Evolutionary conservation across 2,888 invertebrate genomes (phyloP), one percentile per base, ranked within the genome.

Genomic region (Sarcophaga caerulescens): DNA sequence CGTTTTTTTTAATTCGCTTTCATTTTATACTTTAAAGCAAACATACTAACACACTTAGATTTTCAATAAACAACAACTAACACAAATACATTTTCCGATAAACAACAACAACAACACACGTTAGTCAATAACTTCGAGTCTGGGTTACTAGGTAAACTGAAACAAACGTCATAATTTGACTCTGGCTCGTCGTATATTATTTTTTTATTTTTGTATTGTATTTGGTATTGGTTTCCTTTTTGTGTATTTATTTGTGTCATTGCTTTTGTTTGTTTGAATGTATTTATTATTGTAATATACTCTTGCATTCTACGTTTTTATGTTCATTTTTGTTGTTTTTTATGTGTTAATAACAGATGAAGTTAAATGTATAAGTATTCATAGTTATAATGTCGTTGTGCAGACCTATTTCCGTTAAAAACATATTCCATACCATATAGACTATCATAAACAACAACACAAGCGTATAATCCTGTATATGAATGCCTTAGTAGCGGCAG

Each of bases 71-170:
- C 65, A 19, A 45, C 59, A 70, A 80, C 52, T 45, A 10, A n/a
- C 23, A 52, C 8, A 66, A n/a, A 11, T 25, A 23, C 25, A 77
- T 57, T 19, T 35, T 35, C 6, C n/a, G 14, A 66, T 35, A 65
- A 11, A 57, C 65, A 35, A 60, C 59, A 65, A 80, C 59, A 80
- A 62, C 44, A 60, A 63, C 52, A 52, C 44, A 75, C 17, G 1
- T 63, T 79, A 44, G 57, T 73, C 19, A 52, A 1, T 52, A 69
- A 77, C 47, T 62, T 82, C 79, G 85, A 86, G 89, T 89, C 89
- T 88, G 88, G 89, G 89, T 89, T 89, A 89, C 87, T 89, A 87
- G 89, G 89, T 89, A 87, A 89, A 77, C 57, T 68, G 80, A 73
- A 44, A 68, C 45, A 68, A 85, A 77, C 78, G 87, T 84, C 81